Evolutionary conservation across 2,797 vertebrate genomes (phyloP), one percentile per base, ranked within the genome.

Genomic region (Catostomus latipinnis): DNA sequence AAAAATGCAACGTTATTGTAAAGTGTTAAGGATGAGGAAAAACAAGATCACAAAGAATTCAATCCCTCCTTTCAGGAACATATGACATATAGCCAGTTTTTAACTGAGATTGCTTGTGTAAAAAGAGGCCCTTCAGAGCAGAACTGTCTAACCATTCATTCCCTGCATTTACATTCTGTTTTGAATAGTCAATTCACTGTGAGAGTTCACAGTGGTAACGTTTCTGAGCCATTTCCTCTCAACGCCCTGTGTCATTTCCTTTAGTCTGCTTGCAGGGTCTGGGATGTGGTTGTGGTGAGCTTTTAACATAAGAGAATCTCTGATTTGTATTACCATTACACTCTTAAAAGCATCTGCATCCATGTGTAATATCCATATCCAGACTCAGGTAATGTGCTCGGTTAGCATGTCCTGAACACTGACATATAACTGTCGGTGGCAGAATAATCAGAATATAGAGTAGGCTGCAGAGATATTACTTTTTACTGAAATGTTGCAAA

Each of bases 341-440:
- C 65, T 72, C 18, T 80, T 71, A 84, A 81, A 83, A 79, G 52
- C 73, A 68, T 57, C 18, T 72, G 66, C 67, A 82, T 83, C 22
- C 8, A 69, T 85, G 53, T 75, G 83, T 80, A 80, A 65, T 81
- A 70, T 67, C 73, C 43, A 65, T 83, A 83, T 80, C 74, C 57
- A 75, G 68, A 71, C 66, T 34, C 34, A 67, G 10, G 54, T 81
- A 78, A 34, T 71, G 65, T 82, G 53, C 72, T 81, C 70, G 69
- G 56, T 68, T 81, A 66, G 73, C 65, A 81, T 65, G 77, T 71
- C 34, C 58, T 78, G 78, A 83, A 84, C 72, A 74, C 58, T 81
- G 77, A 81, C 76, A 75, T 43, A 12, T 10, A 53, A 71, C 71
- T 74, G 50, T 52, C 49, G 45, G 16, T 48, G 52, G 18, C 11